Evolutionary conservation across 2,888 invertebrate species (phyloP), one percentile per base, ranked within the genome.

Genomic region (Limulus polyphemus): DNA sequence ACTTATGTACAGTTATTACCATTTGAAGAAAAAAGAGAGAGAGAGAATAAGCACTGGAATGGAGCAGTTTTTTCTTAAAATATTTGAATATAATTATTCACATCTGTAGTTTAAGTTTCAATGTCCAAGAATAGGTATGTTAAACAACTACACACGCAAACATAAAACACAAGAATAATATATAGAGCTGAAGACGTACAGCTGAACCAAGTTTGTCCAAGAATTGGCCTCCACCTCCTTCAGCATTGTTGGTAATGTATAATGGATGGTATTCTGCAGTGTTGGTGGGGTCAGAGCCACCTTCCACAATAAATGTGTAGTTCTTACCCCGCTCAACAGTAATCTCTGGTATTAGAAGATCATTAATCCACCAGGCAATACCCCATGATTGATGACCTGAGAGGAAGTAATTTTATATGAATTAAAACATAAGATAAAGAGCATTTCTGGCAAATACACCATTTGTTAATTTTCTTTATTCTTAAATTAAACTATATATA

Each of bases 331-430:
- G 81, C 74, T 90, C 88, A 62, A 94, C 88, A 59, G 86, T 87
- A 50, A 94, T 78, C 77, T 93, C 92, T 0, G 94, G 94, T 68
- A 93, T 90, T 17, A 94, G 81, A 68, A 85, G 81, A 72, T 91
- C 91, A 77, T 94, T 92, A 73, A 94, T 84, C 79, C 91, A 94
- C 90, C 90, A 93, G 16, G 90, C 88, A 67, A 92, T 89, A 61
- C 91, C 91, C 89, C 90, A 90, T 50, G 74, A 73, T 57, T 74
- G 72, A 56, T 70, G 62, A 48, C 75, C 76, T 76, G 62, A 11
- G 58, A 57, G 12, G n/a, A n/a, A n/a, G n/a, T 52, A 52, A 54
- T 11, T 17, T 11, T 11, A 16, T 13, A n/a, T 51, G 32, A 7
- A 32, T 5, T 32, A 32, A 32, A 32, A 32, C 32, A 32, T 32